Evolutionary conservation across 2,113 vertebrate species (phyloP).

Genomic region (Sander vitreus): DNA sequence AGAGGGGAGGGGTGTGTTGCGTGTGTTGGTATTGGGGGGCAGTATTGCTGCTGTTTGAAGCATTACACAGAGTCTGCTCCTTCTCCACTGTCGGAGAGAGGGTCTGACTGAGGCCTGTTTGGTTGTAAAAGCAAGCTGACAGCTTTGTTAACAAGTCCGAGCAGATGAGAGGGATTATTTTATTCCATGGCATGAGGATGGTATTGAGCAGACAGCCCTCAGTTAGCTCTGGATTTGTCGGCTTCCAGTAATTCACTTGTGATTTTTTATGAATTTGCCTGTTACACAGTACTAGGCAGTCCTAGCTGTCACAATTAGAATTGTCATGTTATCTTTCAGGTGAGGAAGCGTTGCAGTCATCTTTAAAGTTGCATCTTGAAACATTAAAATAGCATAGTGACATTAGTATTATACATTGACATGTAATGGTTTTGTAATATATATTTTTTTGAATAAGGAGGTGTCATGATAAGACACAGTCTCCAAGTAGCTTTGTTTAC

Average conservation of each 20-base stretch:
- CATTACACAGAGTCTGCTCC: constrained; percentile 41
- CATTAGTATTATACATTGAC: not conserved
- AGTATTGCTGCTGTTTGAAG: constrained; percentile 48
- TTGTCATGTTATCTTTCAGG: constrained; percentile 16
- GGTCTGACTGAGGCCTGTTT: constrained; percentile 87
- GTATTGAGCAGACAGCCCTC: constrained; percentile 71
- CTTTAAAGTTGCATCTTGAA: not conserved
- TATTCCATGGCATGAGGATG: constrained; percentile 83
- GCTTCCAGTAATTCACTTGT: constrained; percentile 54
- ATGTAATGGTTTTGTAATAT: not conserved
- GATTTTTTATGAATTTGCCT: constrained; percentile 50
- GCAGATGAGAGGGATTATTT: constrained; percentile 90
- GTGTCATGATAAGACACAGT: not conserved
- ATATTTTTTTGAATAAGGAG: not conserved
- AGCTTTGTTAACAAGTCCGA: constrained; percentile 90
- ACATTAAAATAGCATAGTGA: not conserved
- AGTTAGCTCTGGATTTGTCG: constrained; percentile 69
- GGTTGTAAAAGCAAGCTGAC: constrained; percentile 86
- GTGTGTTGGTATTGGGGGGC: constrained; percentile 9
- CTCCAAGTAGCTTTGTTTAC: not conserved
- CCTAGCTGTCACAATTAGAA: constrained; percentile 44
- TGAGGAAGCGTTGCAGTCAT: constrained; percentile 8
- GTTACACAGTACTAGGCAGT: constrained; percentile 33
- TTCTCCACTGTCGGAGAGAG: constrained; percentile 73
- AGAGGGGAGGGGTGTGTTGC: constrained; percentile 25